Conservation (phyloP, 2,888 invertebrate genomes). For the Leptopterna dolabrata region DNA sequence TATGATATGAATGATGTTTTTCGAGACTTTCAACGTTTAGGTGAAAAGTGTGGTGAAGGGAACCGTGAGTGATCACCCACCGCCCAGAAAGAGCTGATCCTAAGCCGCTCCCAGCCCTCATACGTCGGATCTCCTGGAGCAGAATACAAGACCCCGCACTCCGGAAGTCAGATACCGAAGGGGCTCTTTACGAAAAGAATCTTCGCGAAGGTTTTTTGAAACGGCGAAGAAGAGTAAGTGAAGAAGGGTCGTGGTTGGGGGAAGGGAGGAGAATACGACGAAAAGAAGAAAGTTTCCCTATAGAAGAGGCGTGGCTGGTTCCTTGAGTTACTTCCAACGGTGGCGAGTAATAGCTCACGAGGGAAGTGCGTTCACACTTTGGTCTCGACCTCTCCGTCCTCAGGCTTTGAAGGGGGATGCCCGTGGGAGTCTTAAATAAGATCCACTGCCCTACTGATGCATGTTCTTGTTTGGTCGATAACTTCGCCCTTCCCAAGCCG, state of each 20-base stretch:
- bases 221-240: not conserved
- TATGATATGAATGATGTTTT: not conserved
- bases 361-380: slow-evolving; percentile 49
- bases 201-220: not conserved
- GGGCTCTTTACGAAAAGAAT: not conserved
- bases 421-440: slow-evolving; percentile 45
- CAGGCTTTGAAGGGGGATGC: not conserved
- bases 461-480: slow-evolving; percentile 54
- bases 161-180: slow-evolving; percentile 4
- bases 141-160: not conserved
- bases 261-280: not conserved
- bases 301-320: slow-evolving; percentile 7
- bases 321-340: slow-evolving; percentile 30
- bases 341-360: slow-evolving; percentile 48
- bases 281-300: slow-evolving; percentile 8
- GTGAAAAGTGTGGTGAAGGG: not conserved
- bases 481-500: slow-evolving; percentile 15
- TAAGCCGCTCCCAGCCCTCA: not conserved
- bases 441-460: slow-evolving; percentile 55
- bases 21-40: not conserved
- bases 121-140: not conserved
- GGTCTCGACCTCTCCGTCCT: not conserved
- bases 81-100: not conserved
- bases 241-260: no score
- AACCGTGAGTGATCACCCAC: not conserved